phyloP scores from a whole-genome alignment of 2,888 invertebrate species.

The Electrophaes corylata region DNA sequence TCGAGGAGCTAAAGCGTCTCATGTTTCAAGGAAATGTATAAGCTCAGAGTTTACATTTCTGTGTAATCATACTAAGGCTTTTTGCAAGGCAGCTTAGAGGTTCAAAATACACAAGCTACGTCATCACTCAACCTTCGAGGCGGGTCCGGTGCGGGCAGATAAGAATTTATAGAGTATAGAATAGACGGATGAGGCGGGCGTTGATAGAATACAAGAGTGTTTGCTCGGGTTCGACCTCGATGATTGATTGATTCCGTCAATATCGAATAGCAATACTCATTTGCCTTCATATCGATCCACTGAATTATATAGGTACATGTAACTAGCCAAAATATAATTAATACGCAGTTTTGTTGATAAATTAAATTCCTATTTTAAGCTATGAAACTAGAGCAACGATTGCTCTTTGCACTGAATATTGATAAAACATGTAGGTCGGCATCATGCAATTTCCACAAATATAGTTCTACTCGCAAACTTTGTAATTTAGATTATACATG shows the following conservation, averaged over 20 bases:
- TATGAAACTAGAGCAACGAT: constrained; percentile 43
- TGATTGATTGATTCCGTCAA: constrained; percentile 71
- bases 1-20: constrained; percentile 21
- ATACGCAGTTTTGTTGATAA: constrained; percentile 9
- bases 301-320: neutral
- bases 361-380: constrained; percentile 30
- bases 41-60: constrained; percentile 19
- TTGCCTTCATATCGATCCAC: constrained; percentile 21
- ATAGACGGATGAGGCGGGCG: constrained; percentile 67
- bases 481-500: constrained; percentile 47
- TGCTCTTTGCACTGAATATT: constrained; percentile 61
- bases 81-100: constrained; percentile 48
- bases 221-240: constrained; percentile 57
- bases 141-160: constrained; percentile 65
- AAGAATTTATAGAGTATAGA: constrained; percentile 63
- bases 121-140: constrained; percentile 71
- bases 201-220: constrained; percentile 74
- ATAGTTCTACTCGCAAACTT: constrained; percentile 48
- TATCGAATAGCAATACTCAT: constrained; percentile 58
- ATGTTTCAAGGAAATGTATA: constrained; percentile 29
- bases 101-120: constrained; percentile 63
- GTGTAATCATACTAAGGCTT: constrained; percentile 51
- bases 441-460: constrained; percentile 62
- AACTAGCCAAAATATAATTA: constrained; percentile 1
- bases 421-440: constrained; percentile 60